Conservation (phyloP, 2,888 invertebrate genomes). For the Linnaemya tessellans region DNA sequence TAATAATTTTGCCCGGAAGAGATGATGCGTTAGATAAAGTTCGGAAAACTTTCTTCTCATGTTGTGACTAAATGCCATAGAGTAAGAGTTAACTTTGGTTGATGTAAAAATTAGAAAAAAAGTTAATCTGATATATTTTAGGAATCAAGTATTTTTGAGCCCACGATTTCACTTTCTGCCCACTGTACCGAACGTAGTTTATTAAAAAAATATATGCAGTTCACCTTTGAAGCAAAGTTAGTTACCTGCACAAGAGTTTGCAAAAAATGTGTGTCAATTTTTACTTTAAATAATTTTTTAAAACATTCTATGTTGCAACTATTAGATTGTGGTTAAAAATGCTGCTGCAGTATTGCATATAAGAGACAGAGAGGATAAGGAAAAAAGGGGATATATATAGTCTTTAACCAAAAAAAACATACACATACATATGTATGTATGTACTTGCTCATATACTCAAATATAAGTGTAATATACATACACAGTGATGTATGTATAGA, state of each 20-base stretch:
- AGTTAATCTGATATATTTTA: too few species aligned
- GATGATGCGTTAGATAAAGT: too few species aligned
- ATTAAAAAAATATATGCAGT: not conserved
- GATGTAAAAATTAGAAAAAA: too few species aligned
- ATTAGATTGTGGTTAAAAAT: constrained; percentile 22
- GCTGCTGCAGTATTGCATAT: too few species aligned
- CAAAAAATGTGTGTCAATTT: constrained; percentile 15
- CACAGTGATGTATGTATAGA: too few species aligned
- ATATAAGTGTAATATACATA: too few species aligned
- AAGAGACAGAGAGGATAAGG: not conserved
- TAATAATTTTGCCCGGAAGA: too few species aligned
- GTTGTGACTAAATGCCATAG: too few species aligned
- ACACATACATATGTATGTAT: not conserved
- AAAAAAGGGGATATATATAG: not conserved
- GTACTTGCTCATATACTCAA: too few species aligned
- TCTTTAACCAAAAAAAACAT: constrained; percentile 29
- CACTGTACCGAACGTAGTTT: constrained; percentile 5
- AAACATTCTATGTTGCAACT: constrained; percentile 31
- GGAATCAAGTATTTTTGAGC: not conserved
- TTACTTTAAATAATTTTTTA: constrained; percentile 46
- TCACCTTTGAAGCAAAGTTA: constrained; percentile 22
- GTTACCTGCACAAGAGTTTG: not conserved
- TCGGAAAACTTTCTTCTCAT: too few species aligned
- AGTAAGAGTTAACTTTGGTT: too few species aligned
- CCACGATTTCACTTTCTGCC: not conserved